Evolutionary conservation across 1,140 invertebrate genomes (phyloP).

Genomic region (Oreohelix idahoensis): DNA sequence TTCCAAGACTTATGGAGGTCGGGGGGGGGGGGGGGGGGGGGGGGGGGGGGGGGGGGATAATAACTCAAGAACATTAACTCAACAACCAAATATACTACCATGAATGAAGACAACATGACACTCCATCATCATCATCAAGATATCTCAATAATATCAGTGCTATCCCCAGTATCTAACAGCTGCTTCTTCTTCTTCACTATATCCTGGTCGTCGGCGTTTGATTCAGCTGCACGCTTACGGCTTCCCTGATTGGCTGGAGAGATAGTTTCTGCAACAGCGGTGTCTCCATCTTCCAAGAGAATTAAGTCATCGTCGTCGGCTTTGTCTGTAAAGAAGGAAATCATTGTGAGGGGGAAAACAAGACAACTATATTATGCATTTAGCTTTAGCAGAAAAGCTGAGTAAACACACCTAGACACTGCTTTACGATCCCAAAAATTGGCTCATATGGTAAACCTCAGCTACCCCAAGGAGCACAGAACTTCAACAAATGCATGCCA

Average conservation of each 20-base stretch:
- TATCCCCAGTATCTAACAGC: background rate
- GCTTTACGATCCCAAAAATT: too few relatives aligned
- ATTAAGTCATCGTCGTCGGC: conserved; percentile 43
- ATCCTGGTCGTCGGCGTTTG: background rate
- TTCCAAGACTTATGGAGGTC: too few relatives aligned
- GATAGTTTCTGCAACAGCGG: conserved; percentile 23
- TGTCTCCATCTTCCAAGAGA: conserved; percentile 51
- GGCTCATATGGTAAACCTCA: too few relatives aligned
- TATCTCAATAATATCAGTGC: conserved; percentile 32
- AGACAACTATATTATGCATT: too few relatives aligned
- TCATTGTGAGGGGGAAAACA: too few relatives aligned
- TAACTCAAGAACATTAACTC: too few relatives aligned
- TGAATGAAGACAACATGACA: background rate
- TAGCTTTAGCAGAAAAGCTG: too few relatives aligned
- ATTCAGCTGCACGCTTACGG: conserved; percentile 13
- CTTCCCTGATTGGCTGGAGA: background rate
- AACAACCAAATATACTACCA: background rate
- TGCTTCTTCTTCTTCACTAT: conserved; percentile 4
- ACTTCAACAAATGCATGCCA: too few relatives aligned
- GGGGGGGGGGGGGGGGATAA: too few relatives aligned
- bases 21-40: too few relatives aligned
- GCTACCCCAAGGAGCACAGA: too few relatives aligned
- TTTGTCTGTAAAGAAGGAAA: background rate
- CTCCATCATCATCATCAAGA: background rate
- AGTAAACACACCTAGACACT: too few relatives aligned